Evolutionary conservation across 2,113 vertebrate species (phyloP), one percentile per base, ranked within the genome.

Genomic region (Propithecus coquereli): DNA sequence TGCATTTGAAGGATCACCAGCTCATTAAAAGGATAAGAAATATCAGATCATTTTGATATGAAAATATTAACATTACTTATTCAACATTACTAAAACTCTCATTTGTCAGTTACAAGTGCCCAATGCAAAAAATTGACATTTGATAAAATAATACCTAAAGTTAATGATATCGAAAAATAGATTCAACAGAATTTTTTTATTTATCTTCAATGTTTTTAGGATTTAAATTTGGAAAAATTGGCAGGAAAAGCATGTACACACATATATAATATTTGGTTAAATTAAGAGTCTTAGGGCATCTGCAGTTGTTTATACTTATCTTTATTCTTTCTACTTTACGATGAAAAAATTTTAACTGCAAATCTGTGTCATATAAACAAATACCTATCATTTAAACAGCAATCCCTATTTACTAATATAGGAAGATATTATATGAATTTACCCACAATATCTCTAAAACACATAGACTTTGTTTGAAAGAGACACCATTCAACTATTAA

Each of bases 11-110:
- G 25, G 20, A 74, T 79, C 37, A 65, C 12, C 37, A 92, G 1
- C 79, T 74, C 37, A 61, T 27, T 89, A 17, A 80, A 77, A 91
- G 76, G 86, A 95, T 76, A 45, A 80, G 77, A 98, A 96, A 92
- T 65, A 34, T 74, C 61, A 82, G 52, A 77, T 73, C 30, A 66
- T 81, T 5, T 77, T 85, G 14, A 71, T 82, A 34, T 20, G 57
- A 90, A 94, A 61, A 85, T 50, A 68, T 12, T 30, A 59, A 2
- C 54, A 45, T 73, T 59, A 22, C 43, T 54, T 76, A 65, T 68
- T 88, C 50, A 40, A n/a, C 40, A 14, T 79, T 10, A 4, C 50
- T 86, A 61, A 89, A 92, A 83, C 14, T 63, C 14, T 66, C 23
- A 45, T 88, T 80, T 66, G 59, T 63, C 54, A 88, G 4, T 47